Conservation (phyloP, 2,888 invertebrate species). For the Cryptosula pallasiana region DNA sequence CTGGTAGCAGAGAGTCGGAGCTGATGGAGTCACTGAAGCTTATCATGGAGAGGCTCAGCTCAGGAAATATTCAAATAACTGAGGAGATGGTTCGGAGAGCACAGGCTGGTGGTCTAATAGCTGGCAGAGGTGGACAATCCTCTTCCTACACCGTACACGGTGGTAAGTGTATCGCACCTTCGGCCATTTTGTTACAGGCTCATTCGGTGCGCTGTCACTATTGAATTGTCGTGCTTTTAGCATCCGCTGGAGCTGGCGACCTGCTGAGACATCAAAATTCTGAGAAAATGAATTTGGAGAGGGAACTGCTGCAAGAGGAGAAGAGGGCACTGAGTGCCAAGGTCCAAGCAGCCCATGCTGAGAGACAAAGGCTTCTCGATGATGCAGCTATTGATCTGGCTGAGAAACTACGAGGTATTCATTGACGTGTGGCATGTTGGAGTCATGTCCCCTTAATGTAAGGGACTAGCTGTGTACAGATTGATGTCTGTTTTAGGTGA, state of each 20-base stretch:
- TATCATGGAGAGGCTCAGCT: slow-evolving; percentile 42
- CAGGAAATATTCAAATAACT: slow-evolving; percentile 43
- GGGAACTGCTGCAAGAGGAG: slow-evolving; percentile 41
- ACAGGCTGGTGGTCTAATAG: background rate
- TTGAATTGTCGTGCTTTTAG: background rate
- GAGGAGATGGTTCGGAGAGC: slow-evolving; percentile 34
- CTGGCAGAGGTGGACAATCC: background rate
- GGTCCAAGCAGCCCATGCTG: slow-evolving; percentile 35
- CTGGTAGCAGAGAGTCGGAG: slow-evolving; percentile 40
- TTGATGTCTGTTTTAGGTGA: slow-evolving; percentile 26
- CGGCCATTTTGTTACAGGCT: background rate
- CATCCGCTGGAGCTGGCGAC: slow-evolving; percentile 30
- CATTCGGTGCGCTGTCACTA: background rate
- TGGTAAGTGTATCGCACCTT: background rate
- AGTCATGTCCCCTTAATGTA: too few species aligned
- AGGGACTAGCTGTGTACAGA: too few species aligned
- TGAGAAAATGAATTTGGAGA: slow-evolving; percentile 40
- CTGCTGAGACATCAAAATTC: slow-evolving; percentile 42
- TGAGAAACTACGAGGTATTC: slow-evolving; percentile 42
- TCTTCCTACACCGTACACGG: slow-evolving; percentile 15
- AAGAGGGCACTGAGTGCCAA: slow-evolving; percentile 33
- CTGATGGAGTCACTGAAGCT: slow-evolving; percentile 42
- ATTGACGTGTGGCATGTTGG: too few species aligned
- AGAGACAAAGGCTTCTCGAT: slow-evolving; percentile 33
- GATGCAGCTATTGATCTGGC: slow-evolving; percentile 36